Evolutionary conservation across 2,888 invertebrate genomes (phyloP), one percentile per base, ranked within the genome.

Genomic region (Caenorhabditis sp.): DNA sequence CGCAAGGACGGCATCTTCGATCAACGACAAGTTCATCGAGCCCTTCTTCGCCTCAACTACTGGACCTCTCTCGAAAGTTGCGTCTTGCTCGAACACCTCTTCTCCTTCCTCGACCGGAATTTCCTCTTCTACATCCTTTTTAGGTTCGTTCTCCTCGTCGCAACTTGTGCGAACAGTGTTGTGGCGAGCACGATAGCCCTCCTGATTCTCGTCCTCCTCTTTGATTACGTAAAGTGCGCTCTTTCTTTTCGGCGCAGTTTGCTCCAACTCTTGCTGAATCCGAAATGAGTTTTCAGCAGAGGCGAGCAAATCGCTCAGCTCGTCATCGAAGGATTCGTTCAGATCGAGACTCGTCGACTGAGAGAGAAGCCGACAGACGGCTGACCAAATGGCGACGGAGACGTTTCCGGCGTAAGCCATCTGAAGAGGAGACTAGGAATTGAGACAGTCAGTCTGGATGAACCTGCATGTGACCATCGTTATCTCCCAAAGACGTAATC

Each of bases 331-430:
- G 0, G 76, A 68, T 15, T 37, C 66, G 32, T 77, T 77, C 43
- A 72, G 22, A 46, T 77, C 72, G 0, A 66, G 41, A 9, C 62
- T 53, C 0, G 72, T 62, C 2, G 77, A 72, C 37, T 62, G 71
- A 3, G 71, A 66, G 2, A 77, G 62, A 22, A 77, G 46, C 6
- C 56, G 48, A 13, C 77, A 72, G 9, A 52, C 61, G 32, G 78
- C 75, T n/a, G 52, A 46, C 78, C 78, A 76, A 6, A 87, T 27
- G 9, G 83, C 82, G 8, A 56, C 58, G 0, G 86, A 81, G 0
- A 80, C 79, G 59, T 87, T 87, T 17, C 86, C 84, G 37, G 83
- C 84, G 53, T 85, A 85, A 1, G 87, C 80, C 80, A 88, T 79
- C 82, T 87, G 46, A 53, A 76, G n/a, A n/a, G n/a, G n/a, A n/a